Conservation (phyloP, 2,797 vertebrate genomes). For the Ceryle rudis region DNA sequence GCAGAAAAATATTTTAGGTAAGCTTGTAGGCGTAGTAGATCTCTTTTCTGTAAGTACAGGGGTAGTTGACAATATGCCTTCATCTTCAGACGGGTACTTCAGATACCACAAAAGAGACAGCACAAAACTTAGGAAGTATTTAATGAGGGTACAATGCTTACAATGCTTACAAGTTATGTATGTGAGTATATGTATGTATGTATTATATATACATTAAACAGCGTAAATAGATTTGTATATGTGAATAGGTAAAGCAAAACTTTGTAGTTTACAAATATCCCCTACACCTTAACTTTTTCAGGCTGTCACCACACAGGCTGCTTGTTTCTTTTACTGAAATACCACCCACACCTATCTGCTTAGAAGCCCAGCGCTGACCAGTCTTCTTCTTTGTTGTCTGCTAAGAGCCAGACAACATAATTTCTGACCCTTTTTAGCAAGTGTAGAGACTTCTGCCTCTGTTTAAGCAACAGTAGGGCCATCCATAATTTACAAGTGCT, state of each 20-base stretch:
- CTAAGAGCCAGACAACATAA: background rate
- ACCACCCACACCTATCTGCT: background rate
- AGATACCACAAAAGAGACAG: background rate
- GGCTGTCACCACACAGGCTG: background rate
- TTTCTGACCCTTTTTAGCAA: background rate
- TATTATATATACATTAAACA: background rate
- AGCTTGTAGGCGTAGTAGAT: background rate
- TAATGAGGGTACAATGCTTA: background rate
- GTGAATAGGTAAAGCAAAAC: background rate
- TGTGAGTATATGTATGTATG: background rate
- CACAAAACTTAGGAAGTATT: background rate
- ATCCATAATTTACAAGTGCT: background rate
- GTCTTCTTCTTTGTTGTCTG: background rate
- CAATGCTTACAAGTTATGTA: background rate
- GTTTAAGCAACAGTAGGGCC: background rate
- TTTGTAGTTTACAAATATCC: rapidly evolving
- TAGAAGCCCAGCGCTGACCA: background rate
- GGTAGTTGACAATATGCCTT: background rate
- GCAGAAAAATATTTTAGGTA: background rate
- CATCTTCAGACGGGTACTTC: background rate
- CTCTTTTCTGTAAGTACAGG: background rate
- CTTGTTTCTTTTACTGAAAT: background rate
- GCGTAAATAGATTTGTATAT: background rate
- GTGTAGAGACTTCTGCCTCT: background rate
- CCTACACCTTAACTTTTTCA: background rate